phyloP scores from a whole-genome alignment of 2,888 invertebrate genomes.

The Cotesia congregata region DNA sequence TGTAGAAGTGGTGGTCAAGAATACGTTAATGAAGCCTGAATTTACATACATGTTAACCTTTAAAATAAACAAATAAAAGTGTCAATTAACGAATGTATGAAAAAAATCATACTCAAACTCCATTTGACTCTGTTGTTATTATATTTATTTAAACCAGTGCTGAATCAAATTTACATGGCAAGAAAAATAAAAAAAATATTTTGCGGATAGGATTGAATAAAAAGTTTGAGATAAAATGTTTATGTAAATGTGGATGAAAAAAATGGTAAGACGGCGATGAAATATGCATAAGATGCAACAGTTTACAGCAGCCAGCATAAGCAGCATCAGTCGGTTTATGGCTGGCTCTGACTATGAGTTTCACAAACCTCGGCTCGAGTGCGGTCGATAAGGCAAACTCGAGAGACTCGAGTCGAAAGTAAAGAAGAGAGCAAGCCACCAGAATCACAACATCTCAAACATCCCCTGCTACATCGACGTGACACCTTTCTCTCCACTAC shows the following conservation, averaged over 20 bases:
- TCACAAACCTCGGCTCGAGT: background rate
- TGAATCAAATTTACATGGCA: background rate
- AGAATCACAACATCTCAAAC: constrained; percentile 15
- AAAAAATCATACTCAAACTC: background rate
- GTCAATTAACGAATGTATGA: constrained; percentile 1
- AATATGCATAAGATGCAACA: constrained; percentile 37
- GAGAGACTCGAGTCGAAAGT: background rate
- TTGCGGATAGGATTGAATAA: background rate
- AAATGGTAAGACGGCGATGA: background rate
- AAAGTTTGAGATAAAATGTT: constrained; percentile 3
- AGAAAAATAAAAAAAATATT: background rate
- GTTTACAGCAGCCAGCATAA: constrained; percentile 22
- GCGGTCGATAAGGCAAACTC: constrained; percentile 33
- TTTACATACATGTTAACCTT: constrained; percentile 7
- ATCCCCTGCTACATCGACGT: constrained; percentile 25
- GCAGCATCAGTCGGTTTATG: constrained; percentile 28
- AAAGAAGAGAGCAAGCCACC: background rate
- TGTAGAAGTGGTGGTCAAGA: constrained; percentile 7
- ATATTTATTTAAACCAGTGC: background rate
- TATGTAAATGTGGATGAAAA: background rate
- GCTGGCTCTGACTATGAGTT: background rate
- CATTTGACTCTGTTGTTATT: background rate
- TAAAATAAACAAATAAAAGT: constrained; percentile 7
- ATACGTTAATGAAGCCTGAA: constrained; percentile 3
- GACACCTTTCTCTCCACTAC: background rate